Evolutionary conservation across 2,797 vertebrate genomes (phyloP).

Genomic region (Chaenodraco wilsoni): DNA sequence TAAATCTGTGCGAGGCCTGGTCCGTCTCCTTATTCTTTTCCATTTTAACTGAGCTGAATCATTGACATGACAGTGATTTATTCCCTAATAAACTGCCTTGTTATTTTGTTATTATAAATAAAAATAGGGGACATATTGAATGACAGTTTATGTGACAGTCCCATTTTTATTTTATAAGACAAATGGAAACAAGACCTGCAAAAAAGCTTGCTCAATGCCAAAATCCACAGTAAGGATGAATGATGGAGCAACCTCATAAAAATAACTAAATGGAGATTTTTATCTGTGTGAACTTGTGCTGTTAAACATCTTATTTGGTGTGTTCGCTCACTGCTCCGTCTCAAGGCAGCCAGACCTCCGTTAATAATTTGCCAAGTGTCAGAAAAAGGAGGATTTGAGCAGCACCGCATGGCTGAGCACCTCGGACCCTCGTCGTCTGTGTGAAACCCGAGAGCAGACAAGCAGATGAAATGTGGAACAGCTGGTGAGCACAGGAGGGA

Average conservation of each 20-base stretch:
- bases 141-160: slow-evolving; percentile 50
- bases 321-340: slow-evolving; percentile 38
- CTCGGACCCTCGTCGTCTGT: slow-evolving; percentile 70
- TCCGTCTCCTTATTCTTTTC: slow-evolving; percentile 8
- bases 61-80: slow-evolving; percentile 42
- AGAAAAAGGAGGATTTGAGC: slow-evolving; percentile 66
- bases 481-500: slow-evolving; percentile 89
- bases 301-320: slow-evolving; percentile 61
- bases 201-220: slow-evolving; percentile 36
- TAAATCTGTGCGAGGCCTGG: slow-evolving; percentile 32
- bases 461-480: slow-evolving; percentile 92
- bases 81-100: slow-evolving; percentile 16
- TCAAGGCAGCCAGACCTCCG: slow-evolving; percentile 51
- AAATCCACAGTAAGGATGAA: slow-evolving; percentile 44
- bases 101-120: slow-evolving; percentile 52
- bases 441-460: slow-evolving; percentile 85
- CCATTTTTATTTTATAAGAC: slow-evolving; percentile 49
- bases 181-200: slow-evolving; percentile 43
- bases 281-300: slow-evolving; percentile 39
- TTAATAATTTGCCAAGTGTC: slow-evolving; percentile 78
- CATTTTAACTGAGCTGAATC: slow-evolving; percentile 9
- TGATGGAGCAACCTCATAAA: slow-evolving; percentile 48
- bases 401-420: slow-evolving; percentile 73
- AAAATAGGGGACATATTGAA: slow-evolving; percentile 36
- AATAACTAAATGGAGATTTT: slow-evolving; percentile 43